Evolutionary conservation across 2,888 invertebrate species (phyloP).

Genomic region (Spodoptera exigua): DNA sequence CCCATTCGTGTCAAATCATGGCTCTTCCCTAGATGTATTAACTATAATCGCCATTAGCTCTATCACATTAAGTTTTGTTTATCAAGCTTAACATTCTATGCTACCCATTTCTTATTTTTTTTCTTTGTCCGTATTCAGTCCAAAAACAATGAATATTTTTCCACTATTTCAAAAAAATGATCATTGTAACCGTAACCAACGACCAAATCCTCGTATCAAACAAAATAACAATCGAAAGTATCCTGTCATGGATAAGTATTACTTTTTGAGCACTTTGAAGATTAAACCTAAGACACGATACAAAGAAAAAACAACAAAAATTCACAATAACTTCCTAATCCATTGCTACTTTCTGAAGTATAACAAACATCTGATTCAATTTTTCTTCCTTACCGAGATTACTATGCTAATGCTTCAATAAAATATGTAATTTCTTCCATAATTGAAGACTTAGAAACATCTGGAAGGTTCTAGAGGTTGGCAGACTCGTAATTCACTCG

Average conservation of each 20-base stretch:
- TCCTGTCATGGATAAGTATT: slow-evolving; percentile 1
- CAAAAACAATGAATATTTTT: too few species aligned
- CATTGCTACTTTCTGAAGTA: slow-evolving; percentile 5
- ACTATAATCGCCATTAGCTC: too few species aligned
- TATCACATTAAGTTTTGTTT: too few species aligned
- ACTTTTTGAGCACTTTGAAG: slow-evolving; percentile 2
- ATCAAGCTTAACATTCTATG: too few species aligned
- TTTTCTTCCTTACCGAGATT: slow-evolving; percentile 22
- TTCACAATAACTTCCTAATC: slow-evolving; percentile 15
- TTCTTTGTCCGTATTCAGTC: too few species aligned
- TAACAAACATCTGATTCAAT: slow-evolving; percentile 32
- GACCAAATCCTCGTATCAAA: too few species aligned
- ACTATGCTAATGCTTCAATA: slow-evolving; percentile 27
- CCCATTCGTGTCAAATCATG: too few species aligned
- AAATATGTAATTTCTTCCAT: slow-evolving; percentile 33
- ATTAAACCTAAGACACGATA: slow-evolving; percentile 4
- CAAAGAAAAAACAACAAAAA: slow-evolving; percentile 10
- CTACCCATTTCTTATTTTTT: too few species aligned
- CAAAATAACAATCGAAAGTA: too few species aligned
- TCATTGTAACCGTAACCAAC: too few species aligned
- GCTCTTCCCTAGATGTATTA: too few species aligned
- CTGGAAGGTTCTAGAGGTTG: slow-evolving; percentile 30
- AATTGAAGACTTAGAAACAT: slow-evolving; percentile 41
- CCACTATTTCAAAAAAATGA: too few species aligned
- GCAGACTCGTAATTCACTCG: slow-evolving; percentile 42